phyloP scores from a whole-genome alignment of 2,888 invertebrate species.

The Drosophila phalerata region DNA sequence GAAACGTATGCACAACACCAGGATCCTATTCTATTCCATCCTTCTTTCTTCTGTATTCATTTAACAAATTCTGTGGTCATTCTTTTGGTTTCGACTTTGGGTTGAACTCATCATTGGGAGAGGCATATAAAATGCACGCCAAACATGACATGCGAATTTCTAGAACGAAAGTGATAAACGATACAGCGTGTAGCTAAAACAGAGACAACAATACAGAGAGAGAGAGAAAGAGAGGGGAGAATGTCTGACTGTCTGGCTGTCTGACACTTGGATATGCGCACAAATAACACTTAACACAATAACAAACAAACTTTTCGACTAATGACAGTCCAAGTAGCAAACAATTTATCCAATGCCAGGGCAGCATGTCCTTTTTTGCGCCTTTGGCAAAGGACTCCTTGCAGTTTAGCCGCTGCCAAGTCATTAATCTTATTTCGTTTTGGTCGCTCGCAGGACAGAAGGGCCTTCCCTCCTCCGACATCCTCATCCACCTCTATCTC shows the following conservation, averaged over 20 bases:
- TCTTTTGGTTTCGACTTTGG: constrained; percentile 7
- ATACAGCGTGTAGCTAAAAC: constrained; percentile 44
- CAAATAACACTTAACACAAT: constrained; percentile 84
- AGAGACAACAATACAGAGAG: background rate
- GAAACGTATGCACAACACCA: constrained; percentile 27
- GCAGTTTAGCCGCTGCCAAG: constrained; percentile 67
- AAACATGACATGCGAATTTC: constrained; percentile 66
- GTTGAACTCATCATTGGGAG: constrained; percentile 29
- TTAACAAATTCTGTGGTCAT: constrained; percentile 59
- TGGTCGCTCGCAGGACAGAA: constrained; percentile 56
- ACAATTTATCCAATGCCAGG: constrained; percentile 81
- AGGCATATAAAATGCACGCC: constrained; percentile 34
- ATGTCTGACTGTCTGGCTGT: constrained; percentile 56
- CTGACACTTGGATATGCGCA: constrained; percentile 81
- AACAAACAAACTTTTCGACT: constrained; percentile 84
- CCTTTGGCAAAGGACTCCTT: constrained; percentile 22
- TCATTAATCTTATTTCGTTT: constrained; percentile 84
- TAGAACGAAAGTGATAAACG: constrained; percentile 78
- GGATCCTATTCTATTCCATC: background rate
- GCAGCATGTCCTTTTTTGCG: constrained; percentile 55
- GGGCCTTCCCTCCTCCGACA: constrained; percentile 28
- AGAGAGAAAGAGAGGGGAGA: constrained; percentile 17
- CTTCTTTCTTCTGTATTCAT: background rate
- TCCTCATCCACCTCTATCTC: background rate
- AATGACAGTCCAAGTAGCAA: constrained; percentile 83